Conservation (phyloP, 2,113 vertebrate genomes). For the Crotalus viridis region DNA sequence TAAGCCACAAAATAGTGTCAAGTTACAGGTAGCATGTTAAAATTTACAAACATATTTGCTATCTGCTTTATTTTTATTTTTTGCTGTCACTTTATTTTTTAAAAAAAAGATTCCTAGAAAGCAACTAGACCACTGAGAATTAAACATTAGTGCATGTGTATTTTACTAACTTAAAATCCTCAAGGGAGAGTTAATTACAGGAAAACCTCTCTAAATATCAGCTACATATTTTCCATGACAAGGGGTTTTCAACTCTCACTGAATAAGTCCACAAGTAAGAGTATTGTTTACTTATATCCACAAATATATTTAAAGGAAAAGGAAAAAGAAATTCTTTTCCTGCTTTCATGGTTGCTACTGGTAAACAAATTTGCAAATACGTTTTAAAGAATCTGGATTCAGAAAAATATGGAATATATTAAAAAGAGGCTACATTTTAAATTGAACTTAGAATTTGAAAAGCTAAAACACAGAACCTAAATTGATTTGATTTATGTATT, state of each 20-base stretch:
- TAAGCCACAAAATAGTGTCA: slow-evolving; percentile 26
- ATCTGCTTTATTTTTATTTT: slow-evolving; percentile 46
- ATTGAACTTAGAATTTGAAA: slow-evolving; percentile 12
- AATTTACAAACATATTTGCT: slow-evolving; percentile 59
- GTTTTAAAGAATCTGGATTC: slow-evolving; percentile 19
- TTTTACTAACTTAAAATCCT: slow-evolving; percentile 99
- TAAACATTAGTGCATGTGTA: slow-evolving; percentile 89
- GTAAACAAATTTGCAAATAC: slow-evolving; percentile 20
- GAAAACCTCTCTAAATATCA: slow-evolving; percentile 99
- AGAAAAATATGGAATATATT: slow-evolving; percentile 26
- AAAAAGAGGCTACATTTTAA: slow-evolving; percentile 24
- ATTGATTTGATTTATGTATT: slow-evolving; percentile 37
- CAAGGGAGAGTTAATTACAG: slow-evolving; percentile 99
- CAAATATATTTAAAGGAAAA: slow-evolving; percentile 53
- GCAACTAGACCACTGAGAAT: slow-evolving; percentile 68
- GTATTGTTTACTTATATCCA: slow-evolving; percentile 64
- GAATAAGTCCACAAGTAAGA: slow-evolving; percentile 76
- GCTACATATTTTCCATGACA: slow-evolving; percentile 94
- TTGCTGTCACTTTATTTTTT: slow-evolving; percentile 61
- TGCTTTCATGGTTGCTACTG: slow-evolving; percentile 36
- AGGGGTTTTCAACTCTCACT: slow-evolving; percentile 80
- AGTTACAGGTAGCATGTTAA: slow-evolving; percentile 35
- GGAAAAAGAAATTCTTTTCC: not conserved
- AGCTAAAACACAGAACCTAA: slow-evolving; percentile 37
- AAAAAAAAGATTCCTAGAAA: slow-evolving; percentile 35